phyloP scores from a whole-genome alignment of 2,113 vertebrate species.

The Alethe diademata region DNA sequence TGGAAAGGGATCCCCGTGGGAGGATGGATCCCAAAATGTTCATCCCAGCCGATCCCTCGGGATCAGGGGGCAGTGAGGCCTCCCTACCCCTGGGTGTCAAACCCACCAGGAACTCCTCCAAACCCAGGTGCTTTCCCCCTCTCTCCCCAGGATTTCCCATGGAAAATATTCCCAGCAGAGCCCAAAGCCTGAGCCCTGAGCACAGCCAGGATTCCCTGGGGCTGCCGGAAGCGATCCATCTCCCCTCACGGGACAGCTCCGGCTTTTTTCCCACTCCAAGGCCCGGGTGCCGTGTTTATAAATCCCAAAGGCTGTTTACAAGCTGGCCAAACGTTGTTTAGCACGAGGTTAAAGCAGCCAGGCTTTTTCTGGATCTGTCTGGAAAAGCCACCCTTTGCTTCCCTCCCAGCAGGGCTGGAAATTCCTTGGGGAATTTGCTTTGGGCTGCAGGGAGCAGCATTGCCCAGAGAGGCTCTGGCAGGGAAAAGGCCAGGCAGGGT shows the following conservation, averaged over 20 bases:
- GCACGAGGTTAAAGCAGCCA: not conserved
- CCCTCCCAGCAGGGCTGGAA: not conserved
- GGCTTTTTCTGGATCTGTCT: slow-evolving; percentile 5
- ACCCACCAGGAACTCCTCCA: accelerated
- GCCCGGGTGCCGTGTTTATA: slow-evolving; percentile 6
- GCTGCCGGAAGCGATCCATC: not conserved
- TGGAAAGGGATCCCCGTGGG: not conserved
- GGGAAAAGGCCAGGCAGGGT: not conserved
- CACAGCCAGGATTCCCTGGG: not conserved
- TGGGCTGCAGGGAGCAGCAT: not conserved
- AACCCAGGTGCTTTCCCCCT: not conserved
- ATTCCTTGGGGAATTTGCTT: not conserved
- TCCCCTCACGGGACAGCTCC: not conserved
- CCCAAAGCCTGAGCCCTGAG: not conserved
- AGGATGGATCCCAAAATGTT: not conserved
- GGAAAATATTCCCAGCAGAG: not conserved
- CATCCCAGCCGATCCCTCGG: not conserved
- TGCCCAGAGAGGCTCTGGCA: not conserved
- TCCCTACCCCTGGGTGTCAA: accelerated
- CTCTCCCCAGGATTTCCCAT: not conserved
- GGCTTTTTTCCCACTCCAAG: too few relatives aligned
- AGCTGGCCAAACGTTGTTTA: slow-evolving; percentile 18
- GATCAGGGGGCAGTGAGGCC: not conserved
- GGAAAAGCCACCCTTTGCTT: not conserved
- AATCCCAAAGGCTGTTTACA: slow-evolving; percentile 28